A percentile compares a stretch with the other conserved stretches of the same genome.
phyloP scores from a whole-genome alignment of 2,797 vertebrate genomes.

The Alca torda region DNA sequence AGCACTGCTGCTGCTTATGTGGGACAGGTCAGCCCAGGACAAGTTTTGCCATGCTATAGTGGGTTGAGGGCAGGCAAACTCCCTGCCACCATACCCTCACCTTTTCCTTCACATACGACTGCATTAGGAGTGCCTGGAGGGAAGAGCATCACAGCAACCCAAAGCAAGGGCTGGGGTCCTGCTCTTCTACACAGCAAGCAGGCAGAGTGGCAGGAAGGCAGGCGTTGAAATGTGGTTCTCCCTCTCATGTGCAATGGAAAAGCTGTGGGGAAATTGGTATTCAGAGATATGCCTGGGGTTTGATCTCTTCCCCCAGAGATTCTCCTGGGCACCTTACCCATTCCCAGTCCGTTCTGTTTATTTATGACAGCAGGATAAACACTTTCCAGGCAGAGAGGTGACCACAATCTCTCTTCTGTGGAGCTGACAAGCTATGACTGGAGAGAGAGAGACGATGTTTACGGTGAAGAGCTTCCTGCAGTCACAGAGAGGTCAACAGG shows the following conservation, averaged over 20 bases:
- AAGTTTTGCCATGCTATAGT: neutral
- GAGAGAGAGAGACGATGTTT: neutral
- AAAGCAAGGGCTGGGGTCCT: neutral
- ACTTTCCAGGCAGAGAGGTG: neutral
- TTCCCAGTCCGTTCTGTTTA: neutral
- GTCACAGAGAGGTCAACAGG: neutral
- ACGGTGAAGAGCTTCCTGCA: slow-evolving; percentile 3
- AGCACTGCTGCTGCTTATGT: neutral
- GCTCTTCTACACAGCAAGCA: accelerated
- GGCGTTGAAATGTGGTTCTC: neutral
- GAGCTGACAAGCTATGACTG: neutral
- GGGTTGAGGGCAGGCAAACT: neutral
- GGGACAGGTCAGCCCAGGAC: neutral
- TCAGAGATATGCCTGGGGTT: neutral
- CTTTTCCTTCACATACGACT: neutral
- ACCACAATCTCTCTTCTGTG: neutral
- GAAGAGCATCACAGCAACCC: neutral
- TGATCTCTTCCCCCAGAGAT: neutral
- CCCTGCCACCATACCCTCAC: neutral
- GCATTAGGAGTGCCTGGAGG: neutral
- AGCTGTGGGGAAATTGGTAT: neutral
- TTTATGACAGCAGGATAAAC: neutral
- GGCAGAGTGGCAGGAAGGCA: neutral
- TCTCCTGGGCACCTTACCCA: neutral
- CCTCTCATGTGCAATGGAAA: neutral